Percentiles rank a stretch among this genome's conserved stretches.
Conservation (phyloP, 2,888 invertebrate genomes). For the Pogonocherus hispidulus region DNA sequence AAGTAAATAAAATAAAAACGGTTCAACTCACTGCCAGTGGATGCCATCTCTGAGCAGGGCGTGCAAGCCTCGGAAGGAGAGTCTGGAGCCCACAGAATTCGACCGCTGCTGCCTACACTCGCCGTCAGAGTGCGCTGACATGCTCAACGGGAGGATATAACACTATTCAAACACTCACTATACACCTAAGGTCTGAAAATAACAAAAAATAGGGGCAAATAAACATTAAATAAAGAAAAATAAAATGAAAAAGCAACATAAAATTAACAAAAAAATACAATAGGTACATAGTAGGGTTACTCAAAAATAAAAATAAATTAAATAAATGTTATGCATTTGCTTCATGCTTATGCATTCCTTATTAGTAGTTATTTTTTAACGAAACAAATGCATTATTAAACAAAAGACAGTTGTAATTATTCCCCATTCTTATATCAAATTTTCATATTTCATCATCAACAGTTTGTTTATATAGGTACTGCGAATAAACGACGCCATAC, state of each 20-base stretch:
- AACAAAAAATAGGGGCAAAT: slow-evolving; percentile 42
- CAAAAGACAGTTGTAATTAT: too few relatives aligned
- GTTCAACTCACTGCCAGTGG: slow-evolving; percentile 62
- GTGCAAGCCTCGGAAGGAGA: slow-evolving; percentile 63
- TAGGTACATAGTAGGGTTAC: not conserved
- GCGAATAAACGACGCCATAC: too few relatives aligned
- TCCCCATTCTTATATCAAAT: too few relatives aligned
- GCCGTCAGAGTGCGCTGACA: slow-evolving; percentile 65
- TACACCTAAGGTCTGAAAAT: slow-evolving; percentile 31
- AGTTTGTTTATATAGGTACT: too few relatives aligned
- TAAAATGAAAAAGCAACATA: slow-evolving; percentile 13
- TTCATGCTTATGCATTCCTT: too few relatives aligned
- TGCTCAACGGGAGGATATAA: slow-evolving; percentile 38
- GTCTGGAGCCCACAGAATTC: slow-evolving; percentile 62
- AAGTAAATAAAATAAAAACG: slow-evolving; percentile 46
- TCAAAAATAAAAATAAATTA: not conserved
- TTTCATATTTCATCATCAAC: too few relatives aligned
- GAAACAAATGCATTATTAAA: too few relatives aligned
- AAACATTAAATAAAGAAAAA: slow-evolving; percentile 38
- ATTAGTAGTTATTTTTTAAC: too few relatives aligned
- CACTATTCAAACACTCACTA: slow-evolving; percentile 23
- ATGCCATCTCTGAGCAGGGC: slow-evolving; percentile 65
- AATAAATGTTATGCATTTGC: not conserved
- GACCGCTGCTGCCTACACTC: slow-evolving; percentile 63
- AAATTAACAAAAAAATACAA: not conserved